Evolutionary conservation across 2,888 invertebrate genomes (phyloP).

Genomic region (Heliconius sara): DNA sequence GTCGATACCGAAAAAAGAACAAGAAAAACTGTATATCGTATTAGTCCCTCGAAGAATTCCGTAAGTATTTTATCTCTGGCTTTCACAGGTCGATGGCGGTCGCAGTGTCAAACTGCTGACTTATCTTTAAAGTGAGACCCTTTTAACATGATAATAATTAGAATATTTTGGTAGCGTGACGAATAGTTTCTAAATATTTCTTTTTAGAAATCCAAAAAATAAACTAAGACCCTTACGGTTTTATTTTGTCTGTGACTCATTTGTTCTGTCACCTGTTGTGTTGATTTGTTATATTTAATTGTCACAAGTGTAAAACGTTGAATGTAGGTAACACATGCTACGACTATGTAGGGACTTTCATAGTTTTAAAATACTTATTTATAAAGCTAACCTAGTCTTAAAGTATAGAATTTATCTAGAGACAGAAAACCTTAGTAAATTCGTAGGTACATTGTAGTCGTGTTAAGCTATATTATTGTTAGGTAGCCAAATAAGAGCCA

Average conservation of each 20-base stretch:
- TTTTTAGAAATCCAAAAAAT: slow-evolving; percentile 18
- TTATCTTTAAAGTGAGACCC: slow-evolving; percentile 69
- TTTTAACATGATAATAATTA: slow-evolving; percentile 52
- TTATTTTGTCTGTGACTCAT: slow-evolving; percentile 1
- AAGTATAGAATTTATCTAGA: too few species aligned
- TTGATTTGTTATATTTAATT: background rate
- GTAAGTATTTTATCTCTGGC: slow-evolving; percentile 78
- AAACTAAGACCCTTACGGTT: background rate
- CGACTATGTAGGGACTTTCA: background rate
- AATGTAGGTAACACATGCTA: background rate
- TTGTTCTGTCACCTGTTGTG: background rate
- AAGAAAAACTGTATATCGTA: slow-evolving; percentile 73
- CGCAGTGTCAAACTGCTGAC: slow-evolving; percentile 72
- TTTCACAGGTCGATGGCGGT: slow-evolving; percentile 79
- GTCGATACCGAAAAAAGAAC: slow-evolving; percentile 71
- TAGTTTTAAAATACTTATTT: background rate
- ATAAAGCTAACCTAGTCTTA: background rate
- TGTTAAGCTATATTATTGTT: too few species aligned
- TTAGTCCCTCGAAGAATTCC: slow-evolving; percentile 77
- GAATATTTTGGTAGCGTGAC: slow-evolving; percentile 41
- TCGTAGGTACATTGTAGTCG: too few species aligned
- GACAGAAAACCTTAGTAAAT: too few species aligned
- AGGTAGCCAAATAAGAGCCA: too few species aligned
- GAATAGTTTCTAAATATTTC: slow-evolving; percentile 24
- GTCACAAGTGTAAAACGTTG: background rate